These are phyloP conservation scores for Agapornis canus DNA, from an alignment of 2,797 vertebrate genomes.

Conservation along the genomic window DNA sequence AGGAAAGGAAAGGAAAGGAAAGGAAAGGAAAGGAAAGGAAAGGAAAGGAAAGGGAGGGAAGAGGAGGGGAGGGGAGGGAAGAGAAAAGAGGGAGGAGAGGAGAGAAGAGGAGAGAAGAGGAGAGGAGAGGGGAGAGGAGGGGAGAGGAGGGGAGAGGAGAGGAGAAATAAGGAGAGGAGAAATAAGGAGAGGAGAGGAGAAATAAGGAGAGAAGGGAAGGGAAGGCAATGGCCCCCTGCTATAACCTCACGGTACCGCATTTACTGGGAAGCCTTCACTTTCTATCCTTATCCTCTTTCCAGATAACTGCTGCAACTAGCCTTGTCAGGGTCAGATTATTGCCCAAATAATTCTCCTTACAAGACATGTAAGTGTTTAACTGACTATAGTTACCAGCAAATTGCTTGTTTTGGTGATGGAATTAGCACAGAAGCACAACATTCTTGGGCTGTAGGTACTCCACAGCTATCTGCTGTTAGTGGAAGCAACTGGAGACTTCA, in stretches of 20 bases:
- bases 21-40: too few species aligned
- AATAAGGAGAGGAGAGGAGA: background rate
- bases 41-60: too few species aligned
- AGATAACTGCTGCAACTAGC: background rate
- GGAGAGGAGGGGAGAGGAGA: too few species aligned
- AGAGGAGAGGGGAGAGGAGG: rapidly evolving
- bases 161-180: background rate
- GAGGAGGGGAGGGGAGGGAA: too few species aligned
- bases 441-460: background rate
- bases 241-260: background rate
- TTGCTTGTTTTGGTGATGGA: background rate
- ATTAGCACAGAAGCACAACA: background rate
- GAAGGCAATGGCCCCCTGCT: background rate
- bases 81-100: too few species aligned
- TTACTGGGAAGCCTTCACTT: background rate
- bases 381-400: background rate
- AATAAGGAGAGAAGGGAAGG: background rate
- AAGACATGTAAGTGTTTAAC: background rate
- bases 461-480: background rate
- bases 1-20: too few species aligned
- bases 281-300: background rate
- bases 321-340: background rate
- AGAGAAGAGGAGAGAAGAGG: rapidly evolving
- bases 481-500: background rate
- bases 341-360: background rate